Conservation (phyloP, 2,113 vertebrate genomes). For the Mormyrus iriodes region DNA sequence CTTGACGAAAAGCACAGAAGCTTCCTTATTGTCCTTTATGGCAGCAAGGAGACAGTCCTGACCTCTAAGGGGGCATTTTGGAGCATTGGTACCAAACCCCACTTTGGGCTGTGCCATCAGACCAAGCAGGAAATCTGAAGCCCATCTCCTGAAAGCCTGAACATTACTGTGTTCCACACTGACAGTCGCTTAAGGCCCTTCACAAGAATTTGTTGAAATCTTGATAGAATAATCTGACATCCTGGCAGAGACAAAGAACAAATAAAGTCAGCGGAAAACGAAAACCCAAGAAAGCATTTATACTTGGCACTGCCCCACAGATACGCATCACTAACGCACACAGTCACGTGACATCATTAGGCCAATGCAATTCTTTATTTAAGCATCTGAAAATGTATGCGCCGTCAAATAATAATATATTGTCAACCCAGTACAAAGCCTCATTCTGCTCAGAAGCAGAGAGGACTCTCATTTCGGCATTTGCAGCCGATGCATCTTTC, state of each 20-base stretch:
- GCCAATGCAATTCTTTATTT: not conserved
- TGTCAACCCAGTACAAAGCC: not conserved
- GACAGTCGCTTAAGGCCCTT: not conserved
- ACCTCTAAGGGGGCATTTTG: not conserved
- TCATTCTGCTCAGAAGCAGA: not conserved
- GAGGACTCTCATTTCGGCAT: not conserved
- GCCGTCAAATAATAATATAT: not conserved
- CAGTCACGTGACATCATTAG: not conserved
- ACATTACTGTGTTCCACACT: not conserved
- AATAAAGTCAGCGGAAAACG: not conserved
- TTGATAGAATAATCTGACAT: not conserved
- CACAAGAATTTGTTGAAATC: not conserved
- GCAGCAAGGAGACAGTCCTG: not conserved
- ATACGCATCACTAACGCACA: not conserved
- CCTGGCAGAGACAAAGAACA: not conserved
- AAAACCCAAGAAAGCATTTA: not conserved
- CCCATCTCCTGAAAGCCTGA: not conserved
- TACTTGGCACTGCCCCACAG: not conserved
- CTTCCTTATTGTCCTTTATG: not conserved
- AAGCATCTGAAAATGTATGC: not conserved
- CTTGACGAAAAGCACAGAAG: not conserved
- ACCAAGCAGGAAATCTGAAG: not conserved
- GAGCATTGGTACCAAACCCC: not conserved
- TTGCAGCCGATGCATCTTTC: not conserved
- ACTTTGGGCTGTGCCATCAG: not conserved